A percentile compares a stretch with the other conserved stretches of the same genome.
Evolutionary conservation across 2,113 vertebrate genomes (phyloP).

Genomic region (Chinchilla lanigera): DNA sequence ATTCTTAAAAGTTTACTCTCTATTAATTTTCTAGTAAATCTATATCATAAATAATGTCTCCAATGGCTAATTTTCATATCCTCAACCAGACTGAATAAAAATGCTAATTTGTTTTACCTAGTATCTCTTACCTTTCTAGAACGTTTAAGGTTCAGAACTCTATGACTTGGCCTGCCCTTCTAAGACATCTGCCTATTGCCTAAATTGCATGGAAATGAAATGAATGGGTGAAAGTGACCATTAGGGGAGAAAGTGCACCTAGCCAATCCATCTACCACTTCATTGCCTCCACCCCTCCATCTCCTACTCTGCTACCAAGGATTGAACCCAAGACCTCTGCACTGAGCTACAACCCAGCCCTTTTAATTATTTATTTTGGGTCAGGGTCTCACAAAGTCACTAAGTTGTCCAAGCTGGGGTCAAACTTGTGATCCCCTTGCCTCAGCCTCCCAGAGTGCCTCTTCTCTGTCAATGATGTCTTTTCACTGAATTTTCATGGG

Average conservation of each 20-base stretch:
- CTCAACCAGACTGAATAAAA: background rate
- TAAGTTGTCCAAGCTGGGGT: background rate
- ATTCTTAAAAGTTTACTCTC: background rate
- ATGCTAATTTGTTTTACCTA: background rate
- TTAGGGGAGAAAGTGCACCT: background rate
- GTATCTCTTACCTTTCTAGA: conserved; percentile 6
- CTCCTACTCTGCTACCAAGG: background rate
- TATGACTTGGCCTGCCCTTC: background rate
- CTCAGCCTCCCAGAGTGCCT: background rate
- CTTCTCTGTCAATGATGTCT: background rate
- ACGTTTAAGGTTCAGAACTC: background rate
- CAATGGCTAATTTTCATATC: background rate
- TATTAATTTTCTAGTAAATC: conserved; percentile 12
- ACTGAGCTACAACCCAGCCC: background rate
- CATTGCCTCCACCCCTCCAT: background rate
- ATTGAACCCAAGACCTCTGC: background rate
- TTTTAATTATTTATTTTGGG: background rate
- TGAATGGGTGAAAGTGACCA: background rate
- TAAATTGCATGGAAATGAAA: background rate
- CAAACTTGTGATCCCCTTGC: background rate
- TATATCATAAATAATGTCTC: background rate
- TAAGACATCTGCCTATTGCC: background rate
- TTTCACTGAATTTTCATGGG: background rate
- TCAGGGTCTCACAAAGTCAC: background rate
- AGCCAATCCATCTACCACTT: background rate